Percentiles rank a stretch among this genome's conserved stretches.
These are phyloP conservation scores for Diogma glabrata DNA, from an alignment of 2,888 invertebrate species.

Conservation along the genomic window DNA sequence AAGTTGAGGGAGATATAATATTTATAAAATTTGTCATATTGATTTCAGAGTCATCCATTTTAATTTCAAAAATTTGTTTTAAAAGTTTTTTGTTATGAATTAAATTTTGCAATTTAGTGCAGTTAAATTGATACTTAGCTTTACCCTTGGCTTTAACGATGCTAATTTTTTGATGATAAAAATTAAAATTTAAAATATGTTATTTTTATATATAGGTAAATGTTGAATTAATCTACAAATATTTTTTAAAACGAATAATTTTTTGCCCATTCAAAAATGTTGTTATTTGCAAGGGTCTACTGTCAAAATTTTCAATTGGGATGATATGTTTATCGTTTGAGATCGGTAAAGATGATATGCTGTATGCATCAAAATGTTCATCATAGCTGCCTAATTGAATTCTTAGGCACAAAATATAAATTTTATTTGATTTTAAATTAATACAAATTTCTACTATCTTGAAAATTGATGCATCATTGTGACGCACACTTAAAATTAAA, in stretches of 20 bases:
- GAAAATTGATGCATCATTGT: neutral
- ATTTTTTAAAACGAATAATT: neutral
- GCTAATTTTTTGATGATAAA: too few species aligned
- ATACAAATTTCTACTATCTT: neutral
- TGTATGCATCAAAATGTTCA: neutral
- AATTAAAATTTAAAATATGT: too few species aligned
- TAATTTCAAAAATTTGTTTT: too few species aligned
- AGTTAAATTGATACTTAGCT: too few species aligned
- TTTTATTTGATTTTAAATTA: neutral
- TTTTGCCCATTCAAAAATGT: neutral
- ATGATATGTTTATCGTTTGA: neutral
- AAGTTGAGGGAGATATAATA: too few species aligned
- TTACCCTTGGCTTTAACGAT: too few species aligned
- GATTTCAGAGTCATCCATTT: too few species aligned
- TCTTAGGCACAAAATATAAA: neutral
- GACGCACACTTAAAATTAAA: neutral
- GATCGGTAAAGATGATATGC: neutral
- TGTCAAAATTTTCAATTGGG: neutral
- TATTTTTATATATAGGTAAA: too few species aligned
- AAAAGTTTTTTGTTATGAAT: too few species aligned
- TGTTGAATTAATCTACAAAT: neutral
- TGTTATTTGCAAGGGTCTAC: neutral
- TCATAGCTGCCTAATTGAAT: neutral
- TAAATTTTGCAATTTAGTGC: too few species aligned
- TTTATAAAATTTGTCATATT: too few species aligned